phyloP scores from a whole-genome alignment of 2,888 invertebrate species.

The Dromius quadrimaculatus region DNA sequence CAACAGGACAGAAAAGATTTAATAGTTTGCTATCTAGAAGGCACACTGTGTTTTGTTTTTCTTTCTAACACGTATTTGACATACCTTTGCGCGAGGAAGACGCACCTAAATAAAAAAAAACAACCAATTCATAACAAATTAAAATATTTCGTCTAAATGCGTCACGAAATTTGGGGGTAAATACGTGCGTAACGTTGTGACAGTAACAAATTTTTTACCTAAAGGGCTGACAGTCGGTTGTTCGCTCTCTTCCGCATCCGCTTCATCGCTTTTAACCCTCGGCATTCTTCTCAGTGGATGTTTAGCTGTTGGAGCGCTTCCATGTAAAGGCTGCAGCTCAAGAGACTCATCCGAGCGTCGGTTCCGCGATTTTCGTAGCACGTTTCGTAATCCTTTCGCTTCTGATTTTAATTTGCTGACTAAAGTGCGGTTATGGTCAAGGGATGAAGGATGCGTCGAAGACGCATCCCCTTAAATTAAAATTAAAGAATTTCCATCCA shows the following conservation, averaged over 20 bases:
- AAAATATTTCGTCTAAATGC: too few relatives aligned
- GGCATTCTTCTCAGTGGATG: conserved; percentile 80
- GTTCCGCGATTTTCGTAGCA: conserved; percentile 71
- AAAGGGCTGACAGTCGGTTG: conserved; percentile 73
- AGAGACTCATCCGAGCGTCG: conserved; percentile 75
- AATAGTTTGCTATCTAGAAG: too few relatives aligned
- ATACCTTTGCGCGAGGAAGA: too few relatives aligned
- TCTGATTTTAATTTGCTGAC: conserved; percentile 88
- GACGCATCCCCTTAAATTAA: conserved; percentile 48
- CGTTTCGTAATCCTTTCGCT: conserved; percentile 79
- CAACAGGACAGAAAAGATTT: too few relatives aligned
- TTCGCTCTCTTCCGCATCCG: conserved; percentile 66
- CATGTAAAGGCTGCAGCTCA: conserved; percentile 75
- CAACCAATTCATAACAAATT: too few relatives aligned
- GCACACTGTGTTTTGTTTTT: too few relatives aligned
- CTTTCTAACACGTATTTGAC: too few relatives aligned
- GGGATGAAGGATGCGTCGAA: conserved; percentile 25
- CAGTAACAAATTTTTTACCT: too few relatives aligned
- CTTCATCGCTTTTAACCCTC: conserved; percentile 79
- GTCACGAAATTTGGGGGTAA: too few relatives aligned
- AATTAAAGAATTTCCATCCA: too few relatives aligned
- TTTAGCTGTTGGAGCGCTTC: conserved; percentile 64
- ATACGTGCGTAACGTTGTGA: too few relatives aligned
- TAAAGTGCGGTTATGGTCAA: conserved; percentile 74
- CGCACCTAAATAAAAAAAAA: too few relatives aligned